Evolutionary conservation across 2,113 vertebrate species (phyloP), one percentile per base, ranked within the genome.

Genomic region (Callithrix jacchus): DNA sequence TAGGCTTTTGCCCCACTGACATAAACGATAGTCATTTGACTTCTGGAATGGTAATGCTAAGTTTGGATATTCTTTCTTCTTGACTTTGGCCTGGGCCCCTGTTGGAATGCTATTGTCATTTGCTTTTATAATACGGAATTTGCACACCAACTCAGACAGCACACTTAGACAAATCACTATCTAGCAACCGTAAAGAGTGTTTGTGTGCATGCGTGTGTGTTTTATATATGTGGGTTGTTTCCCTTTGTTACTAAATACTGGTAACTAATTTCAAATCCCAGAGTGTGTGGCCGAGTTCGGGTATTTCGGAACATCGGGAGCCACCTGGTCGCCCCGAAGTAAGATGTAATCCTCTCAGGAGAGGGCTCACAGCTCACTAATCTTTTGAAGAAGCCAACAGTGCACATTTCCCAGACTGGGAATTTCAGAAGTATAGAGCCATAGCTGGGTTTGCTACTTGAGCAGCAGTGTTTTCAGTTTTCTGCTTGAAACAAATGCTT

Each of bases 1-100:
- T 30, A 93, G 91, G 96, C 97, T 97, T 96, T 97, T 97, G 95
- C 42, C 86, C 97, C 96, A 92, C 95, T 97, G 97, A 97, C 97
- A 97, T 96, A 95, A 97, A 87, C 98, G 97, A 97, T 97, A 98
- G 97, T 95, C 79, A 56, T 97, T 98, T 98, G 93, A 97, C 97
- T 98, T 97, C 95, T 97, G 97, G 94, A 87, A 87, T 52, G 71
- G 89, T 95, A 97, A 95, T 93, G 85, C 64, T 90, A 97, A 97
- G 73, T 98, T 96, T 84, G 76, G 98, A 87, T 96, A 76, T 93
- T 98, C 76, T 95, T 97, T 89, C 94, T 95, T 97, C 96, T 98
- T n/a, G 18, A 87, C 76, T 97, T 96, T 97, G 96, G 95, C 87
- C 94, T 82, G 84, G 52, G 92, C 30, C 42, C 0, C 45, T 97